Base-by-base conservation (phyloP, 1,140 invertebrate species). In the Trichonephila inaurata region DNA sequence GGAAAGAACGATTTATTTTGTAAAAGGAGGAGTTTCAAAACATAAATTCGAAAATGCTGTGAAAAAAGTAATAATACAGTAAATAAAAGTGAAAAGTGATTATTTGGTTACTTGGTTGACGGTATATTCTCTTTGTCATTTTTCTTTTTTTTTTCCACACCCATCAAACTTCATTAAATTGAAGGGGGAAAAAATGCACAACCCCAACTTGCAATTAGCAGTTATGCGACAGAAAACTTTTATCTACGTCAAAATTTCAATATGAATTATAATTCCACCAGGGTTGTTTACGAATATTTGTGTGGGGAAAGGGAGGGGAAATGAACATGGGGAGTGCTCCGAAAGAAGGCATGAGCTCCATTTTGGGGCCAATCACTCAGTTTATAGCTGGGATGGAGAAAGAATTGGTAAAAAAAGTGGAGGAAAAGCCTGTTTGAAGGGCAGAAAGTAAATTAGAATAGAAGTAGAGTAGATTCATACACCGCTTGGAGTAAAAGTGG, bases 181-280 rank as follows among this genome's bases (percentile, higher is more conserved):
- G 64, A 86, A 40, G 64, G 33, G 21, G 44, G 51, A 92, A 91
- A 91, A 87, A 92, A 69, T 61, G 62, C n/a, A 19, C 62, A 81
- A 81, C 89, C 88, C 40, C 88, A 62, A 40, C 81, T 69, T n/a
- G 91, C 91, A 92, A 92, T 92, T 92, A 92, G 91, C 91, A 92
- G 91, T 92, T 92, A 86, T 44, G 91, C 61, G 81, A 64, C 89
- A 77, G 89, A 28, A 77, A 91, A 92, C 62, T 92, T 92, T 92
- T 92, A 92, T 92, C 91, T 86, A 72, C 62, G 82, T 86, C 91
- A 92, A 86, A 92, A 86, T 92, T 92, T 92, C 91, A 92, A 69
- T 92, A 86, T 87, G 58, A 92, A 87, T 92, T 92, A 87, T 92
- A 92, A 92, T 92, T 92, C 83, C 18, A 33, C 62, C 16, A 82